These are phyloP conservation scores for Ophonus ardosiacus DNA, from an alignment of 2,888 invertebrate species.

Conservation along the genomic window DNA sequence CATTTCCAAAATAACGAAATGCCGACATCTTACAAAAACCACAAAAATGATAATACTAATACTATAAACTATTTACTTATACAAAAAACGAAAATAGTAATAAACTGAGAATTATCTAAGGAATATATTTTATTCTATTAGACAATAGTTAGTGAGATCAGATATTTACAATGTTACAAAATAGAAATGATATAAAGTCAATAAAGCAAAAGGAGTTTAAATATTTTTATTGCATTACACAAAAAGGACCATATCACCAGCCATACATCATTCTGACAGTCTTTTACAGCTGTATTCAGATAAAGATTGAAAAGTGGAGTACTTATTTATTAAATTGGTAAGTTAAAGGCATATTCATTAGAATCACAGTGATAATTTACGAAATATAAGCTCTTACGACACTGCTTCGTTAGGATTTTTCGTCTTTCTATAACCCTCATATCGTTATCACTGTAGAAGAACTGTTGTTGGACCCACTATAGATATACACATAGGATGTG, in stretches of 20 bases:
- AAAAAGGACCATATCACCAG: slow-evolving; percentile 63
- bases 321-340: slow-evolving; percentile 59
- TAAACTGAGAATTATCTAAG: not conserved
- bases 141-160: slow-evolving; percentile 1
- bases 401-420: slow-evolving; percentile 42
- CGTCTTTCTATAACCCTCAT: slow-evolving; percentile 9
- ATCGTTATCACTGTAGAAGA: slow-evolving; percentile 61
- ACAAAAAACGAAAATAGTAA: not conserved
- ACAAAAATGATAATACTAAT: too few species aligned
- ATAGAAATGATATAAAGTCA: slow-evolving; percentile 39
- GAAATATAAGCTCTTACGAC: slow-evolving; percentile 60
- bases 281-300: slow-evolving; percentile 61
- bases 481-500: slow-evolving; percentile 62
- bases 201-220: slow-evolving; percentile 22
- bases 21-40: too few species aligned
- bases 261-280: slow-evolving; percentile 61
- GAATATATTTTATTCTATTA: slow-evolving; percentile 11
- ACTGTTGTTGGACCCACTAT: slow-evolving; percentile 63
- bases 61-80: too few species aligned
- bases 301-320: slow-evolving; percentile 63
- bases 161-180: slow-evolving; percentile 39
- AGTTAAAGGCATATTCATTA: slow-evolving; percentile 67
- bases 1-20: too few species aligned
- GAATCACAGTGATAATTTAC: slow-evolving; percentile 72
- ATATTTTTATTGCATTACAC: slow-evolving; percentile 64